Percentiles rank a stretch among this genome's conserved stretches.
phyloP scores from a whole-genome alignment of 2,113 vertebrate genomes.

The Cichladusa arquata region DNA sequence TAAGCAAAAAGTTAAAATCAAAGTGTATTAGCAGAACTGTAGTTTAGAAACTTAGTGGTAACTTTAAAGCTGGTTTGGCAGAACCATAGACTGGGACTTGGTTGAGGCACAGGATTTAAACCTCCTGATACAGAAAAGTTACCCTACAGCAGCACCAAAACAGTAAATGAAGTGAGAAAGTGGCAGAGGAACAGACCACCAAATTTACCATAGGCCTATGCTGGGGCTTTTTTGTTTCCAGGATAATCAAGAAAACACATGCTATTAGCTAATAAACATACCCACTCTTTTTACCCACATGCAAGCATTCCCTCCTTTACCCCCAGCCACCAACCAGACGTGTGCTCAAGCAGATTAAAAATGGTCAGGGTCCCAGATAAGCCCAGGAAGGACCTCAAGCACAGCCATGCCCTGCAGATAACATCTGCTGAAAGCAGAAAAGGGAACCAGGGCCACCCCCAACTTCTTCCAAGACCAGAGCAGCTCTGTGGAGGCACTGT shows the following conservation, averaged over 20 bases:
- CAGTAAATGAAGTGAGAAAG: not conserved
- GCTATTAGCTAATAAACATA: not conserved
- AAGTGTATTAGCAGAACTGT: not conserved
- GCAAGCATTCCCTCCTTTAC: not conserved
- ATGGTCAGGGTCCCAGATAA: not conserved
- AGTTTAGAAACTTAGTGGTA: not conserved
- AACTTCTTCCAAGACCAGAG: not conserved
- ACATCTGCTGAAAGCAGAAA: not conserved
- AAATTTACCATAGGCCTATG: not conserved
- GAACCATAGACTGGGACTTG: fast-evolving
- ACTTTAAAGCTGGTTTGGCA: not conserved
- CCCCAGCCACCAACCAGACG: fast-evolving
- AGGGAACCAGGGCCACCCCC: not conserved
- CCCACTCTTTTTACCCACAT: not conserved
- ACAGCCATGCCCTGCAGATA: not conserved
- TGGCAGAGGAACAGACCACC: not conserved
- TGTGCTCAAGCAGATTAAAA: not conserved
- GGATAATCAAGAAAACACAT: not conserved
- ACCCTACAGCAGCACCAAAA: not conserved
- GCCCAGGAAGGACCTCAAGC: not conserved
- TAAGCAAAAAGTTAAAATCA: not conserved
- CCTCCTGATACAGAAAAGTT: not conserved
- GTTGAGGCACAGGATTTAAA: not conserved
- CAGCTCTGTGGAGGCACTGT: fast-evolving
- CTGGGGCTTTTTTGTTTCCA: not conserved